phyloP scores from a whole-genome alignment of 1,140 invertebrate species.

The Brachionus sp. region DNA sequence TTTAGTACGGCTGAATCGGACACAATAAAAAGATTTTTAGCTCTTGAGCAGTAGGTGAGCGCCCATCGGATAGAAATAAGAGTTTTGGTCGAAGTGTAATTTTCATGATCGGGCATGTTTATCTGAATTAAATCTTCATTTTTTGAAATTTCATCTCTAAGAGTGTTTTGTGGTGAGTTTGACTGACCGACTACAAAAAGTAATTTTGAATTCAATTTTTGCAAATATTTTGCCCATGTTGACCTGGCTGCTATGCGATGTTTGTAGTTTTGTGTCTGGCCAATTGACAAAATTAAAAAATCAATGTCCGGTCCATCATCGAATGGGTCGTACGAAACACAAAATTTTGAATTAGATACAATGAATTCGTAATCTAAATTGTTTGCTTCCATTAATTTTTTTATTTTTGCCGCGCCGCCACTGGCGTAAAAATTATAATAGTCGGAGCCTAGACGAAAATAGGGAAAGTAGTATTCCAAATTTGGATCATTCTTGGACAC shows the following conservation, averaged over 20 bases:
- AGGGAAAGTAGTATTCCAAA: constrained; percentile 34
- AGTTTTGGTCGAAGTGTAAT: constrained; percentile 20
- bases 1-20: constrained; percentile 36
- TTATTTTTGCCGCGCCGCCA: constrained; percentile 13
- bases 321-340: not conserved
- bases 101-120: constrained; percentile 43
- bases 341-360: not conserved
- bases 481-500: constrained; percentile 13
- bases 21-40: not conserved
- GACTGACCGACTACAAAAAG: constrained; percentile 19
- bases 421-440: constrained; percentile 35
- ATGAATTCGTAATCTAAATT: constrained; percentile 27
- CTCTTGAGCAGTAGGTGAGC: constrained; percentile 15
- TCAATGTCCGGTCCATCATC: not conserved
- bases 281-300: not conserved
- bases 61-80: constrained; percentile 36
- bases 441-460: constrained; percentile 43
- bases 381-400: constrained; percentile 40
- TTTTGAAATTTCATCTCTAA: not conserved
- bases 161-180: not conserved
- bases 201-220: constrained; percentile 27
- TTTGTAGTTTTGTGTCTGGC: not conserved
- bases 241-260: not conserved
- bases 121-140: constrained; percentile 2
- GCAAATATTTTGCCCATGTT: constrained; percentile 37